Evolutionary conservation across 2,888 invertebrate genomes (phyloP).

Genomic region (Megaustenia siamemsis): DNA sequence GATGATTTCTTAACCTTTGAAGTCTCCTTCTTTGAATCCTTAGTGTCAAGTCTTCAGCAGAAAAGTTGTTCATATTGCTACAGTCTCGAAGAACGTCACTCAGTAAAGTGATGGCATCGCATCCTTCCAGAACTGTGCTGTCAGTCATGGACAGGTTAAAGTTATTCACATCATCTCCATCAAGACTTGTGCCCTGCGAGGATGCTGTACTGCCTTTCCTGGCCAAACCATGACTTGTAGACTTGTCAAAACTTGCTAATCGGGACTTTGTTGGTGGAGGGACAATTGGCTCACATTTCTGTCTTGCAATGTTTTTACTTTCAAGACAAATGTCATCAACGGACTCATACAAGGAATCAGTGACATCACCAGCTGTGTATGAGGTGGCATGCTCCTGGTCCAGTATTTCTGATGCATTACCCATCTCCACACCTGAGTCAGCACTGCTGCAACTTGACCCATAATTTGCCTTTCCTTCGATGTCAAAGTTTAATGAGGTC

Average conservation of each 20-base stretch:
- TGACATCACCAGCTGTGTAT: constrained; percentile 56
- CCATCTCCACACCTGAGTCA: constrained; percentile 48
- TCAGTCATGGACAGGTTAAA: constrained; percentile 54
- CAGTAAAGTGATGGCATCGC: constrained; percentile 68
- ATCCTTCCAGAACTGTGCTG: constrained; percentile 60
- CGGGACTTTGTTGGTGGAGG: constrained; percentile 22
- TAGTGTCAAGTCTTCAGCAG: constrained; percentile 42
- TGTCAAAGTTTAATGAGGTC: constrained; percentile 50
- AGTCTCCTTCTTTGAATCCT: not conserved
- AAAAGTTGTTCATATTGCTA: constrained; percentile 55
- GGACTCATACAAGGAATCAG: constrained; percentile 54
- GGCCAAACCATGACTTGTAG: not conserved
- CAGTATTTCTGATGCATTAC: constrained; percentile 32
- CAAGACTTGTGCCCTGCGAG: not conserved
- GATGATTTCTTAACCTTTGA: constrained; percentile 61
- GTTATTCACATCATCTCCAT: not conserved
- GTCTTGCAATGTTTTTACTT: not conserved
- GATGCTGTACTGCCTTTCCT: not conserved
- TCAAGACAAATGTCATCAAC: not conserved
- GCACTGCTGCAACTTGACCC: constrained; percentile 30
- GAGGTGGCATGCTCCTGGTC: constrained; percentile 31
- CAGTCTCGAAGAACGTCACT: constrained; percentile 68
- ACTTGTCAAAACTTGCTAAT: constrained; percentile 9
- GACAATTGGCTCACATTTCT: not conserved
- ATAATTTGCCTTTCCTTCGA: constrained; percentile 42